Evolutionary conservation across 2,888 invertebrate genomes (phyloP).

Genomic region (Neelides folsomi): DNA sequence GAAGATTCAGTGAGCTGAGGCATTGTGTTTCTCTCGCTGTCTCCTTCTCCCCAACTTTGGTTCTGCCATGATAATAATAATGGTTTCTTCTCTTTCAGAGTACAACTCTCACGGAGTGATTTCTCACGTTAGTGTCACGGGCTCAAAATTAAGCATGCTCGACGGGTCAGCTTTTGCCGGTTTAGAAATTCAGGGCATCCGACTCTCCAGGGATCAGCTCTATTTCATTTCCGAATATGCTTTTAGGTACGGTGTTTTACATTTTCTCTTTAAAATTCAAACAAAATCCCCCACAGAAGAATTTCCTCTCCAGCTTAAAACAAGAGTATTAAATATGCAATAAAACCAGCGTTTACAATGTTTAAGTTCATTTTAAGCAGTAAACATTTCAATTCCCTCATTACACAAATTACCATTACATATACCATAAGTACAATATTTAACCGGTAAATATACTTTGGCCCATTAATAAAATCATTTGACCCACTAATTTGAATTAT

Average conservation of each 20-base stretch:
- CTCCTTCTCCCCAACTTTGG: background rate
- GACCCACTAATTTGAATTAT: too few relatives aligned
- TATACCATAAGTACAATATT: too few relatives aligned
- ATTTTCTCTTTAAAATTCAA: too few relatives aligned
- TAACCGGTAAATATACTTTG: too few relatives aligned
- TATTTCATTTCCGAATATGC: slow-evolving; percentile 32
- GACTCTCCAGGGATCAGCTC: slow-evolving; percentile 28
- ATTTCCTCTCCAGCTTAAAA: too few relatives aligned
- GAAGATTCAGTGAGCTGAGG: background rate
- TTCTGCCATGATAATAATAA: background rate
- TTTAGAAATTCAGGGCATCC: slow-evolving; percentile 31
- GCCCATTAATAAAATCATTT: too few relatives aligned
- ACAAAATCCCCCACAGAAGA: too few relatives aligned
- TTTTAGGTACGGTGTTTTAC: slow-evolving; percentile 23
- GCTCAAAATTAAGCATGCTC: slow-evolving; percentile 29
- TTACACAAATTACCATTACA: too few relatives aligned
- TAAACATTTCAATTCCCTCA: too few relatives aligned
- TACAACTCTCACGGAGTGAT: slow-evolving; percentile 30
- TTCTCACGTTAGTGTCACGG: slow-evolving; percentile 30
- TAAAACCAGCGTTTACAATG: too few relatives aligned
- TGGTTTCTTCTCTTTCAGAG: slow-evolving; percentile 17
- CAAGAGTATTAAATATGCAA: too few relatives aligned
- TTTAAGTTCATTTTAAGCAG: too few relatives aligned
- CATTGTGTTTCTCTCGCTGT: background rate
- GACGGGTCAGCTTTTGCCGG: slow-evolving; percentile 32